Evolutionary conservation across 2,888 invertebrate species (phyloP), one percentile per base, ranked within the genome.

Genomic region (Zaprionus obscuricornis): DNA sequence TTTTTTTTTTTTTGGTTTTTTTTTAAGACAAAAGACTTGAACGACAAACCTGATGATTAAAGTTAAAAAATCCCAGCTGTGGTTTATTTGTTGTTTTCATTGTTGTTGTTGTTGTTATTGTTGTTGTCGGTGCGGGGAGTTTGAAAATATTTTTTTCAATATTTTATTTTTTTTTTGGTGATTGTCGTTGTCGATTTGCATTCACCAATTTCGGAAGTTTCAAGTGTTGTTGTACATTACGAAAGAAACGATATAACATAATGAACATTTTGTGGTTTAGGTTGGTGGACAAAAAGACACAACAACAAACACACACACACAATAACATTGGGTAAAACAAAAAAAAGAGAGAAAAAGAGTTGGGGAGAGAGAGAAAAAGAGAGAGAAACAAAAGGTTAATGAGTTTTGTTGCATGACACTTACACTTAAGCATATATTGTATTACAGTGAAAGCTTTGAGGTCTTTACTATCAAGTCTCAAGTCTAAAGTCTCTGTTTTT

Each of bases 11-110:
- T n/a, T 20, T 31, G 3, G n/a, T 22, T 40, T 63, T 59, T 62
- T 20, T 55, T 69, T 65, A 66, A 78, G 66, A 88, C 87, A 85
- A 88, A 89, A 89, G 89, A 89, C 84, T 88, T 88, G 82, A 88
- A 71, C 84, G 87, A 89, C 89, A 89, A 89, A 89, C 89, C 89
- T 89, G 89, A 84, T 88, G 88, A 87, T 86, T 88, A 84, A 86
- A 89, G 85, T 79, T 87, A 88, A 89, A 89, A 82, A 88, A 87
- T 88, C 89, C 89, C 82, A 89, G 74, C 89, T 89, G 89, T 73
- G 83, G 74, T 76, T 74, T 56, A 29, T 67, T n/a, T n/a, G n/a
- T n/a, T 36, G 37, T 51, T 50, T 51, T 50, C 27, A 39, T 43
- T 52, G 46, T 49, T 45, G 47, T 65, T 66, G 59, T 74, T 70